Evolutionary conservation across 2,113 vertebrate species (phyloP), one percentile per base, ranked within the genome.

Genomic region (Mystacornis crossleyi): DNA sequence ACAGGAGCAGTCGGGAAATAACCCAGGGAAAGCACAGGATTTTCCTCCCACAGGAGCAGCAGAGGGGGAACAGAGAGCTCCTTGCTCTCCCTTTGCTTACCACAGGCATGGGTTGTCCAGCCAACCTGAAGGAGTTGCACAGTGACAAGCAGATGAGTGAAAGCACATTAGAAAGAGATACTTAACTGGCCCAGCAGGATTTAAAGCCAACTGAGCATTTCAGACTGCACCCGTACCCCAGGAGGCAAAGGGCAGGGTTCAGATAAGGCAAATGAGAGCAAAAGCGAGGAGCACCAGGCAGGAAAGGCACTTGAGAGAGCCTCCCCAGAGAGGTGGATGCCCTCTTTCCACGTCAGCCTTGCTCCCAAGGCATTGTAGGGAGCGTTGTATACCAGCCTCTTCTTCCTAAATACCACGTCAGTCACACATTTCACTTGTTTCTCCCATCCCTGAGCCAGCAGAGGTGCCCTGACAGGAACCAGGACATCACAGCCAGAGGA

Each of bases 171-270:
- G 50, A 85, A 78, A 67, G 50, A 87, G 55, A 91, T 36, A 90
- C 81, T 90, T 55, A 83, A 94, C 90, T 62, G 67, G 45, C 61
- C 71, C 12, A 51, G 89, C 86, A 95, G 75, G 84, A 94, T 90
- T 91, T 81, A 84, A 83, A 93, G 90, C 64, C 92, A 94, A 23
- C 48, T 55, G 81, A 93, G 88, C 77, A n/a, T 88, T 96, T 92
- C 64, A 88, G 55, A 24, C 19, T 53, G 42, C 6, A 2, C 57
- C 48, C 3, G 4, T 42, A 50, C 19, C 66, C 29, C 29, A 34
- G 34, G 31, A 89, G 23, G 34, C 45, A 2, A 92, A 82, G 62
- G 58, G 73, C 86, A 94, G 45, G 64, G 77, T 89, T 72, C 94
- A 94, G 51, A 87, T 67, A 74, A 89, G 82, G 82, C 80, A 84